Base-by-base conservation (phyloP, 2,888 invertebrate species). In the Drymonia ruficornis region DNA sequence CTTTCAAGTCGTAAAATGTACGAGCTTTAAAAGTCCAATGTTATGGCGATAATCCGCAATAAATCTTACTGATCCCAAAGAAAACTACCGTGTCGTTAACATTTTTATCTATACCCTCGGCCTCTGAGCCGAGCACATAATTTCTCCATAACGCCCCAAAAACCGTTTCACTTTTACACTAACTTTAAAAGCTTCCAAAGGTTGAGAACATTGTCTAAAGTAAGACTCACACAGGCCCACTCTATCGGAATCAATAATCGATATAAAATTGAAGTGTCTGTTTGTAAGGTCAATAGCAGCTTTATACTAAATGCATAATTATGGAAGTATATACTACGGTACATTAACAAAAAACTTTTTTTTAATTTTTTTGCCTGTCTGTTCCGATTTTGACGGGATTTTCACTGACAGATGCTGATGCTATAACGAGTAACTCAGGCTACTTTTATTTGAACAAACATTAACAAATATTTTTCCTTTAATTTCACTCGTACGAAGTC, bases 31-130 rank as follows among this genome's bases (percentile, higher is more conserved):
- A 72, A 72, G 70, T 67, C 67, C 64, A 68, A 76, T 74, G 72
- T 74, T 74, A 62, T 55, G 67, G 65, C 72, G 73, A 74, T 78
- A 79, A 81, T 80, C 75, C 70, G 58, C 70, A 55, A 80, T 80
- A 81, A 81, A 81, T 83, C 76, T 74, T 50, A 73, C 76, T 80
- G 78, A 76, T 78, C 62, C 59, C 62, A 63, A 66, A 64, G 74
- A 74, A 74, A 81, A 83, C 80, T 81, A 82, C 77, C 76, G 71
- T 62, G 58, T 72, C 65, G 72, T 78, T 81, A 80, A 80, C 76
- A 75, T 81, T 82, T 81, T 83, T 82, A 83, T 83, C 74, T 79
- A 65, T 70, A 61, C 67, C 69, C 67, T 70, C 74, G 64, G 63
- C 74, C 72, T 72, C 72, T 74, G 65, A 60, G 63, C 66, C 69